phyloP scores from a whole-genome alignment of 1,140 invertebrate species.

The Colletes gigas region DNA sequence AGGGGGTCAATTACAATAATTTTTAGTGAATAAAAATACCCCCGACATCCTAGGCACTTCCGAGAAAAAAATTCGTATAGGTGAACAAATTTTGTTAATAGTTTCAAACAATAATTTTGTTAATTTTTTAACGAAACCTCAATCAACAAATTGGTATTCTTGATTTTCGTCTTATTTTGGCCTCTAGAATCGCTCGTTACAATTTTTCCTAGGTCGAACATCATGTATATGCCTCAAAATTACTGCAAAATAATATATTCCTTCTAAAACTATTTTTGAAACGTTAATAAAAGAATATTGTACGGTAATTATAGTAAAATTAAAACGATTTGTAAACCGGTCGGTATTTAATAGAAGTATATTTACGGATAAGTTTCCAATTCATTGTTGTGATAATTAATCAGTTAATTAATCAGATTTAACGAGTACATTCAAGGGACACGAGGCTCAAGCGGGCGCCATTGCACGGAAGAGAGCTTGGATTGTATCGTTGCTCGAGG shows the following conservation, averaged over 20 bases:
- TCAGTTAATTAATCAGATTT: constrained; percentile 18
- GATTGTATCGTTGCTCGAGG: constrained; percentile 51
- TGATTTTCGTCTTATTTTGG: too few species aligned
- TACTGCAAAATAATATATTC: background rate
- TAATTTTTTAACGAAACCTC: too few species aligned
- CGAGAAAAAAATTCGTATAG: too few species aligned
- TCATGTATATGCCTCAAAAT: background rate
- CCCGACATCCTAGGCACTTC: too few species aligned
- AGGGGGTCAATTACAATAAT: too few species aligned
- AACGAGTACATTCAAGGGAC: constrained; percentile 15
- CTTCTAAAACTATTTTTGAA: background rate
- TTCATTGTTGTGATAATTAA: background rate
- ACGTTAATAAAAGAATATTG: background rate
- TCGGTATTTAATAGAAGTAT: background rate
- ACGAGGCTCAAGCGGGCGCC: constrained; percentile 47
- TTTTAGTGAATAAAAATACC: too few species aligned
- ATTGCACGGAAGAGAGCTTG: constrained; percentile 44
- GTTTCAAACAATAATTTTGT: too few species aligned
- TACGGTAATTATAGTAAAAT: background rate
- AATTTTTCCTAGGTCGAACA: too few species aligned
- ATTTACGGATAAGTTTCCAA: background rate
- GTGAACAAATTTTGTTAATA: too few species aligned
- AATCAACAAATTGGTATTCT: too few species aligned
- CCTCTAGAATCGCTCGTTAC: too few species aligned
- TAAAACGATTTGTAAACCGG: background rate